Evolutionary conservation across 1,140 invertebrate genomes (phyloP).

Genomic region (Drosophila bifasciata): DNA sequence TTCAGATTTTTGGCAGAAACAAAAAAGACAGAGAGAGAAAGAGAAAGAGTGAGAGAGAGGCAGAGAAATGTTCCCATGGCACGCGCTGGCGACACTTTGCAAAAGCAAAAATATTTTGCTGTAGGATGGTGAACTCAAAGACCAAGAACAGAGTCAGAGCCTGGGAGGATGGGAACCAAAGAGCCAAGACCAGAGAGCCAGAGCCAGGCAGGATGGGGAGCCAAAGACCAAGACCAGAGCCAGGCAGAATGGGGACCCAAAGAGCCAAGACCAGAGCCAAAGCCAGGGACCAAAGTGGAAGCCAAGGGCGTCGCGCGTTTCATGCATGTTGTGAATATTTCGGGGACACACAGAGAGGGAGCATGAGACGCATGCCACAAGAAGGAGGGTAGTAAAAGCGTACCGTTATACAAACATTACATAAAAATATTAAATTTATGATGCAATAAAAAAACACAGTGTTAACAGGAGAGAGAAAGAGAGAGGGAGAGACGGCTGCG

Average conservation of each 20-base stretch:
- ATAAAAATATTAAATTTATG: constrained; percentile 83
- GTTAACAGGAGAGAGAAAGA: constrained; percentile 55
- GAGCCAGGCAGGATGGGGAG: neutral
- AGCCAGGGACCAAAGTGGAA: constrained; percentile 29
- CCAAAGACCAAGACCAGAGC: neutral
- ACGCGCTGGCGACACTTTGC: constrained; percentile 73
- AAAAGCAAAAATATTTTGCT: constrained; percentile 62
- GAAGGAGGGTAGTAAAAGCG: constrained; percentile 73
- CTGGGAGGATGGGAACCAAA: too few relatives aligned
- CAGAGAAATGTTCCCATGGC: constrained; percentile 54
- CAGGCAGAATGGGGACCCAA: too few relatives aligned
- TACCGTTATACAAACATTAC: constrained; percentile 81
- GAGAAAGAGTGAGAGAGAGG: too few relatives aligned
- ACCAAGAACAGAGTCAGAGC: neutral
- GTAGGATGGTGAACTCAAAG: neutral
- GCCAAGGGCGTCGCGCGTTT: constrained; percentile 53
- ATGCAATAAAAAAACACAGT: constrained; percentile 79
- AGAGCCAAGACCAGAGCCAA: too few relatives aligned
- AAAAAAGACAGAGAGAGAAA: constrained; percentile 29
- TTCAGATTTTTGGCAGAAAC: constrained; percentile 63
- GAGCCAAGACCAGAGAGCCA: too few relatives aligned
- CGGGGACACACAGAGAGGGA: neutral
- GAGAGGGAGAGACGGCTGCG: constrained; percentile 11
- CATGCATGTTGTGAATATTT: constrained; percentile 73
- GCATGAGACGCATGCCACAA: constrained; percentile 25